Evolutionary conservation across 2,888 invertebrate genomes (phyloP).

Genomic region (Ophioninae sp.): DNA sequence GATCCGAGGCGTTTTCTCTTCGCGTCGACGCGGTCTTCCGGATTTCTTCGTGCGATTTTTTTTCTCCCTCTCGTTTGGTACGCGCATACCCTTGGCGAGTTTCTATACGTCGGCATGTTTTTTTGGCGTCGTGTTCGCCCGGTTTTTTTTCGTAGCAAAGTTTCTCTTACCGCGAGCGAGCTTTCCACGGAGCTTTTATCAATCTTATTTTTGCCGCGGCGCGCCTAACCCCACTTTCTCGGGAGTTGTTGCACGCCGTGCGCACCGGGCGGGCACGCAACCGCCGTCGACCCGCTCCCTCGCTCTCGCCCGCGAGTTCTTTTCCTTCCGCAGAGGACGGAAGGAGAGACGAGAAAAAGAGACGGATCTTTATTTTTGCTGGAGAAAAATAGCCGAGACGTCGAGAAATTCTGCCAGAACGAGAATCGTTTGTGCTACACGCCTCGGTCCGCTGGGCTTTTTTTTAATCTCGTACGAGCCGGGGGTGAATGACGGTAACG

Average conservation of each 20-base stretch:
- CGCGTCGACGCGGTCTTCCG: slow-evolving; percentile 6
- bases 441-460: slow-evolving; percentile 65
- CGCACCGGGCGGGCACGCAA: slow-evolving; percentile 32
- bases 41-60: slow-evolving; percentile 37
- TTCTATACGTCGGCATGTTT: slow-evolving; percentile 54
- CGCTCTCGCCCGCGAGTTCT: slow-evolving; percentile 43
- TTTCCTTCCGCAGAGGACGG: slow-evolving; percentile 63
- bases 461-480: slow-evolving; percentile 69
- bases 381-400: slow-evolving; percentile 71
- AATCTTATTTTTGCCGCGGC: slow-evolving; percentile 68
- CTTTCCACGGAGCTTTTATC: slow-evolving; percentile 64
- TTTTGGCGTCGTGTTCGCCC: slow-evolving; percentile 50
- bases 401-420: slow-evolving; percentile 71
- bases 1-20: slow-evolving; percentile 19
- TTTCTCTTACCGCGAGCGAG: slow-evolving; percentile 48
- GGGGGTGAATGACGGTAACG: slow-evolving; percentile 60
- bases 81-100: slow-evolving; percentile 47
- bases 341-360: slow-evolving; percentile 63
- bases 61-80: slow-evolving; percentile 35
- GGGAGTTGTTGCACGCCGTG: slow-evolving; percentile 15
- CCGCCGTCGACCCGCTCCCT: slow-evolving; percentile 16
- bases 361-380: slow-evolving; percentile 72
- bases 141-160: slow-evolving; percentile 62
- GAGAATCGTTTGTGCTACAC: slow-evolving; percentile 71
- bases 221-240: slow-evolving; percentile 48